phyloP scores from a whole-genome alignment of 2,888 invertebrate genomes.

The Iphiclides podalirius region DNA sequence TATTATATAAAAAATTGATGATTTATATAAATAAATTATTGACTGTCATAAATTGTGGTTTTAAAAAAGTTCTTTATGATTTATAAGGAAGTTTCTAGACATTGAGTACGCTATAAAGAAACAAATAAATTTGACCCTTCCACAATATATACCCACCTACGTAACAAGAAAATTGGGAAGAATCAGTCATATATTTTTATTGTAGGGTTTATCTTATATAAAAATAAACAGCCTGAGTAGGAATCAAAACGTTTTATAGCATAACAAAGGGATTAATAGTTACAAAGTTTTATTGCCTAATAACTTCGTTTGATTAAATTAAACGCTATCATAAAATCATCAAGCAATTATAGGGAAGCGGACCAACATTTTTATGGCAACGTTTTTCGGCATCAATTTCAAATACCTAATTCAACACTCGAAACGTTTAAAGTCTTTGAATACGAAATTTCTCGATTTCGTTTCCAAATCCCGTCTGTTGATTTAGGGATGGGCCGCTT shows the following conservation, averaged over 20 bases:
- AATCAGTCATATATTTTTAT: no score
- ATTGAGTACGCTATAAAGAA: no score
- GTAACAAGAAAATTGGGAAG: no score
- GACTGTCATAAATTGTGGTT: no score
- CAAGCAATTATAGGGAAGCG: conserved; percentile 26
- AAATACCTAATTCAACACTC: conserved; percentile 41
- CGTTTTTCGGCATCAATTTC: conserved; percentile 39
- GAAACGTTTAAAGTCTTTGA: conserved; percentile 40
- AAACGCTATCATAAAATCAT: conserved; percentile 13
- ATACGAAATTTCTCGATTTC: conserved; percentile 39
- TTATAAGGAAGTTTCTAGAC: no score
- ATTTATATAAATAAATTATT: no score
- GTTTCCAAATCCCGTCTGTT: conserved; percentile 40
- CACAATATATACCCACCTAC: no score
- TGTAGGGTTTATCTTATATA: no score
- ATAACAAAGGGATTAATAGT: not conserved
- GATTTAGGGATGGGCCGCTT: conserved; percentile 23
- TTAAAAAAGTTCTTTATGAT: no score
- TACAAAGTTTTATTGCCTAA: conserved; percentile 18
- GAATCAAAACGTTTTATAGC: not conserved
- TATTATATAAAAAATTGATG: no score
- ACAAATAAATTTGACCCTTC: no score
- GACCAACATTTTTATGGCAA: conserved; percentile 30
- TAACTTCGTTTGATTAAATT: conserved; percentile 22
- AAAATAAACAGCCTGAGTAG: no score